phyloP scores from a whole-genome alignment of 2,888 invertebrate genomes.

The Tryphoninae sp. region DNA sequence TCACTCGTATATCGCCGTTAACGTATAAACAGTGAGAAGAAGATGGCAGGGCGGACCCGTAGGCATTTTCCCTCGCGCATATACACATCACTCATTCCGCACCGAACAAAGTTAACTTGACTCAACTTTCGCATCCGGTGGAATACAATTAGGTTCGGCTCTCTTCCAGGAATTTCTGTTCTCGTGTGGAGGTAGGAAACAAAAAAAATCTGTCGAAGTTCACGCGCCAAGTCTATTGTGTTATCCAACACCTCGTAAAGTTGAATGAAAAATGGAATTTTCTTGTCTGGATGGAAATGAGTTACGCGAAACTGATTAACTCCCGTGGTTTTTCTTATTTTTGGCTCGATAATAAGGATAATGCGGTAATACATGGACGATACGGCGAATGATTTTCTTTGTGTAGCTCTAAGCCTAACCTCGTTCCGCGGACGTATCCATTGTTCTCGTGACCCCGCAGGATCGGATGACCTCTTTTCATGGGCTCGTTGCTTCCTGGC shows the following conservation, averaged over 20 bases:
- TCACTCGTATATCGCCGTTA: too few relatives aligned
- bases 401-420: not conserved
- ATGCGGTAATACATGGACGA: not conserved
- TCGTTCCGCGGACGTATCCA: not conserved
- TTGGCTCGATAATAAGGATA: not conserved
- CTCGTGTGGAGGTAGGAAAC: not conserved
- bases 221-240: not conserved
- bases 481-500: not conserved
- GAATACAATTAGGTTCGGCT: conserved; percentile 43
- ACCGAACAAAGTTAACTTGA: conserved; percentile 16
- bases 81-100: not conserved
- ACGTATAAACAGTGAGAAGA: not conserved
- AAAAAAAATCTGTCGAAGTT: not conserved
- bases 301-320: too few relatives aligned
- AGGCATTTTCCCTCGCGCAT: conserved; percentile 1
- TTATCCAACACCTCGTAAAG: not conserved
- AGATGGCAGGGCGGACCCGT: not conserved
- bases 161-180: not conserved
- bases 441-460: conserved; percentile 4
- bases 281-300: too few relatives aligned
- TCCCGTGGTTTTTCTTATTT: too few relatives aligned
- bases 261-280: too few relatives aligned
- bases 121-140: conserved; percentile 15
- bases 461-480: conserved; percentile 19
- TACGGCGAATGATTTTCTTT: not conserved